phyloP scores from a whole-genome alignment of 2,888 invertebrate species.

The Alcis repandata region DNA sequence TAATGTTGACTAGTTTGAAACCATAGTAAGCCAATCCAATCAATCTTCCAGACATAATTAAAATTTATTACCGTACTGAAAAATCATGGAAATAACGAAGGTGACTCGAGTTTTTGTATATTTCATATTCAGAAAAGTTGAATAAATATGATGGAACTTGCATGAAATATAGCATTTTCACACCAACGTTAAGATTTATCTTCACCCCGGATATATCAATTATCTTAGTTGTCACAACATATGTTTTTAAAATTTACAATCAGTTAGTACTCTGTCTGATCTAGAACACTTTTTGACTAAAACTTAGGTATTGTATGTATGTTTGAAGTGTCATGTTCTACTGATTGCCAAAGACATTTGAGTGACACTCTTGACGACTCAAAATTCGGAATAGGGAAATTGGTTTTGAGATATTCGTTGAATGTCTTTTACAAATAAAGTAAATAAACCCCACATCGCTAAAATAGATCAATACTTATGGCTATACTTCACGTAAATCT shows the following conservation, averaged over 20 bases:
- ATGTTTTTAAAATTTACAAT: slow-evolving; percentile 31
- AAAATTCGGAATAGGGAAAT: background rate
- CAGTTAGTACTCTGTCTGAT: slow-evolving; percentile 32
- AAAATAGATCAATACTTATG: too few species aligned
- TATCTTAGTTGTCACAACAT: slow-evolving; percentile 33
- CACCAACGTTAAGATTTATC: slow-evolving; percentile 24
- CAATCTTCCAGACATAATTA: background rate
- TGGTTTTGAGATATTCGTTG: too few species aligned
- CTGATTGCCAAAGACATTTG: slow-evolving; percentile 36
- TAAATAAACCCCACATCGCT: too few species aligned
- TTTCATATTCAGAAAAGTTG: background rate
- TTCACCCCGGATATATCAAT: slow-evolving; percentile 31
- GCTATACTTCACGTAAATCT: background rate
- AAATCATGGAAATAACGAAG: background rate
- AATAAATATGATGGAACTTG: slow-evolving; percentile 13
- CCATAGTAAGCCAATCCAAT: background rate
- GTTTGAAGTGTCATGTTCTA: slow-evolving; percentile 43
- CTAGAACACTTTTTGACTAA: slow-evolving; percentile 26
- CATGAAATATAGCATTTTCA: slow-evolving; percentile 10
- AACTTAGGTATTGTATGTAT: slow-evolving; percentile 20
- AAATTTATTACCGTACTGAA: background rate
- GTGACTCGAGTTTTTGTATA: slow-evolving; percentile 1
- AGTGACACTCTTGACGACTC: slow-evolving; percentile 39
- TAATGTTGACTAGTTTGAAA: too few species aligned
- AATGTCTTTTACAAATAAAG: too few species aligned